Evolutionary conservation across 2,888 invertebrate species (phyloP).

Genomic region (Dasysyrphus tricinctus): DNA sequence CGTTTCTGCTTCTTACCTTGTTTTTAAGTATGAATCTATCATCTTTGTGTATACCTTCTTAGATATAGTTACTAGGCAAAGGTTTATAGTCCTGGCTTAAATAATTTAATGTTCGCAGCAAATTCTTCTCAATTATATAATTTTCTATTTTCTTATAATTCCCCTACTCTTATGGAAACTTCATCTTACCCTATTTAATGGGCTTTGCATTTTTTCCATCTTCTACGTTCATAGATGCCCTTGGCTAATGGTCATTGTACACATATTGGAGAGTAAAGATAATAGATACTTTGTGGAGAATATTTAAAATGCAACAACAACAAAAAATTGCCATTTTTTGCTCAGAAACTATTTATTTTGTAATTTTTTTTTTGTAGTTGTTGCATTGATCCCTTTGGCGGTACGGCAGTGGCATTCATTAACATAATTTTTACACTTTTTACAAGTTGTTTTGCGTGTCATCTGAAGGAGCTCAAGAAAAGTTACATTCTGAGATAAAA

Average conservation of each 20-base stretch:
- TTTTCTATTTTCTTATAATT: slow-evolving; percentile 47
- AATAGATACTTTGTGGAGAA: slow-evolving; percentile 37
- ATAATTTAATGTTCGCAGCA: slow-evolving; percentile 23
- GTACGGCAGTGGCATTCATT: slow-evolving; percentile 44
- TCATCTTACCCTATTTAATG: slow-evolving; percentile 10
- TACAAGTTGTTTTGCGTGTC: slow-evolving; percentile 48
- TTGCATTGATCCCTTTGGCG: slow-evolving; percentile 28
- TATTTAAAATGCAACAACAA: slow-evolving; percentile 50
- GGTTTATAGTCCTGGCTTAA: background rate
- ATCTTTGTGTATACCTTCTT: background rate
- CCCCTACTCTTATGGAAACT: background rate
- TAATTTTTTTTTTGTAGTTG: background rate
- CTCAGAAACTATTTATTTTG: slow-evolving; percentile 28
- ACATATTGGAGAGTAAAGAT: background rate
- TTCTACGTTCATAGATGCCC: slow-evolving; percentile 16
- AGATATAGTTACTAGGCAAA: background rate
- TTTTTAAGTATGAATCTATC: background rate
- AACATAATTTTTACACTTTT: slow-evolving; percentile 35
- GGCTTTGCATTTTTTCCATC: slow-evolving; percentile 21
- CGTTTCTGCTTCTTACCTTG: background rate
- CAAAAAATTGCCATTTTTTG: slow-evolving; percentile 13
- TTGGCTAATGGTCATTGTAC: slow-evolving; percentile 31
- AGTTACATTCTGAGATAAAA: slow-evolving; percentile 27
- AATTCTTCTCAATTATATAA: slow-evolving; percentile 42
- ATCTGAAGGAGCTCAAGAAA: slow-evolving; percentile 10